These are phyloP conservation scores for Coracopsis vasa DNA, from an alignment of 2,113 vertebrate species.

Conservation along the genomic window DNA sequence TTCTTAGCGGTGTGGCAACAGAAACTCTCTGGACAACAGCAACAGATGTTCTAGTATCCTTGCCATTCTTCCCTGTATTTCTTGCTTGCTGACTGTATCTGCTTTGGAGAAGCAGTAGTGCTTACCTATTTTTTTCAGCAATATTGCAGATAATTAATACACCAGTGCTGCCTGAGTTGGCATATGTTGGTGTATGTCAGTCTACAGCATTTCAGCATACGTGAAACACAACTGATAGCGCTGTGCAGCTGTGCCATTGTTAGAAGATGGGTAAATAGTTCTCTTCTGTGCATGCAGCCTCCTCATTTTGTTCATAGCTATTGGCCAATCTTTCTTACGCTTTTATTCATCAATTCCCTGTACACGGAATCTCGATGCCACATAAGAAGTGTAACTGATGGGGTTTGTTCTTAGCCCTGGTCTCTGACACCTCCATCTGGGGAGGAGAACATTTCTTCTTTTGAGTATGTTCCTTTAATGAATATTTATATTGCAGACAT, in stretches of 20 bases:
- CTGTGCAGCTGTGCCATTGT: slow-evolving; percentile 44
- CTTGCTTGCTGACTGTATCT: not conserved
- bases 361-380: not conserved
- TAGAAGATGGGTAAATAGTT: not conserved
- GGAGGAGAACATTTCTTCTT: not conserved
- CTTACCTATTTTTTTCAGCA: not conserved
- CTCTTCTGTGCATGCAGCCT: not conserved
- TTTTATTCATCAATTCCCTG: slow-evolving; percentile 7
- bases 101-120: not conserved
- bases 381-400: not conserved
- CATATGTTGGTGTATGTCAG: not conserved
- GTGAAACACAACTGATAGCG: not conserved
- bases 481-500: not conserved
- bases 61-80: not conserved
- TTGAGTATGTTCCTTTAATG: not conserved
- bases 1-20: slow-evolving; percentile 1
- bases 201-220: not conserved
- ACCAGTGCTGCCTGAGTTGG: not conserved
- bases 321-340: slow-evolving; percentile 14
- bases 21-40: not conserved
- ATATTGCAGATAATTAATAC: not conserved
- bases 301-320: not conserved
- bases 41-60: not conserved
- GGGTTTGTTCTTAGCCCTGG: not conserved
- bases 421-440: not conserved